Percentiles rank a stretch among this genome's conserved stretches.
Conservation (phyloP, 2,113 vertebrate genomes). For the Ardeotis arabs region DNA sequence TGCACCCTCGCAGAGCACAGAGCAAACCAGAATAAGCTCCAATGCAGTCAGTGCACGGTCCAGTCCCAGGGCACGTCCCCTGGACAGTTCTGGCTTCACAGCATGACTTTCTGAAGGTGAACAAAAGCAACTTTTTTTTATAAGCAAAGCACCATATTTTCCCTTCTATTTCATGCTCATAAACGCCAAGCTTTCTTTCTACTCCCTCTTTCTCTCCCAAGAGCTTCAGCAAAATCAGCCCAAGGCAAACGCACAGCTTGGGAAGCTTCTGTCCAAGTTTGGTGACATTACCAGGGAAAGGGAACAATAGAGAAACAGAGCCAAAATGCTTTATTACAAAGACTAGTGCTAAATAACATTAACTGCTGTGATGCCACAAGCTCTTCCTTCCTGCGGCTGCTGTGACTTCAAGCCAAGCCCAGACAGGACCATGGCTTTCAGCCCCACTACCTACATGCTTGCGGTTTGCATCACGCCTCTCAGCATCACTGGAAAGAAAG, state of each 20-base stretch:
- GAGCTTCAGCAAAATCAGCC: conserved; percentile 37
- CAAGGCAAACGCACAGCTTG: conserved; percentile 44
- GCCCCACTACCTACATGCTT: fast-evolving
- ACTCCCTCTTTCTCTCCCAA: background rate
- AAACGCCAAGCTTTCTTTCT: background rate
- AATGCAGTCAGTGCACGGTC: fast-evolving
- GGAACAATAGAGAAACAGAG: conserved; percentile 46
- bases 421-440: background rate
- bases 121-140: background rate
- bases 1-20: background rate
- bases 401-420: background rate
- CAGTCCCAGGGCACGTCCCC: background rate
- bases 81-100: background rate
- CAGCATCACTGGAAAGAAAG: fast-evolving
- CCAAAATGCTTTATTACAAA: background rate
- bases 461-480: background rate
- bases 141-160: background rate
- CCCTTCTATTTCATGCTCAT: background rate
- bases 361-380: fast-evolving
- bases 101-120: background rate
- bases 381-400: background rate
- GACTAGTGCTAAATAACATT: background rate
- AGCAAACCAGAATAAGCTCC: background rate
- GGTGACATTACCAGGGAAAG: conserved; percentile 33
- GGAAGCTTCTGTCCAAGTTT: conserved; percentile 57